These are phyloP conservation scores for Ips typographus DNA, from an alignment of 1,140 invertebrate genomes.

Conservation along the genomic window DNA sequence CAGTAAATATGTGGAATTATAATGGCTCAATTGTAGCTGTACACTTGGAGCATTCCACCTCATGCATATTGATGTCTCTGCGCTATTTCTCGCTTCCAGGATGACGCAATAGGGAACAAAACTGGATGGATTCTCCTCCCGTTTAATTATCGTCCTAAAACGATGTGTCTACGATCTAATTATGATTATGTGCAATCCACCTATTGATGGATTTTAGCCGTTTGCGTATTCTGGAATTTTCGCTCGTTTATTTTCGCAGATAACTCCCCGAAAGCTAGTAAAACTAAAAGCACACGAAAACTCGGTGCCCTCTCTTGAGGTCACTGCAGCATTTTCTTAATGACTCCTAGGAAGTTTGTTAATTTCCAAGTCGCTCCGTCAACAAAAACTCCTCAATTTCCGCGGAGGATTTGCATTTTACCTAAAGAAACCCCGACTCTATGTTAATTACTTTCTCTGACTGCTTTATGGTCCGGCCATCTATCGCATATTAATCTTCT, in stretches of 20 bases:
- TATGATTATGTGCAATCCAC: too few relatives aligned
- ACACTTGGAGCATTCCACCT: conserved; percentile 18
- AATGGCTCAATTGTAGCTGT: conserved; percentile 21
- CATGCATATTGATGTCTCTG: conserved; percentile 19
- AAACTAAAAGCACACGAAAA: conserved; percentile 11
- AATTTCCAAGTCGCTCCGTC: conserved; percentile 24
- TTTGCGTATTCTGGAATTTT: too few relatives aligned
- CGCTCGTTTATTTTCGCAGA: not conserved
- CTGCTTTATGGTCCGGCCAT: conserved; percentile 14
- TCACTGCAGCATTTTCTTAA: conserved; percentile 25
- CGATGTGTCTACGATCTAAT: too few relatives aligned
- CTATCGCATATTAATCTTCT: conserved; percentile 7
- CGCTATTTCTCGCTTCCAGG: conserved; percentile 18
- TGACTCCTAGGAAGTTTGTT: conserved; percentile 23
- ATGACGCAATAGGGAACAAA: not conserved
- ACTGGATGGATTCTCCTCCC: too few relatives aligned
- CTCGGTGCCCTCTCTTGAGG: conserved; percentile 13
- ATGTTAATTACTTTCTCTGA: conserved; percentile 20
- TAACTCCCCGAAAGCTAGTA: conserved; percentile 22
- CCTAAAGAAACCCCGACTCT: conserved; percentile 19
- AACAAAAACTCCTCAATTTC: conserved; percentile 24
- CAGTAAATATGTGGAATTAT: conserved; percentile 29
- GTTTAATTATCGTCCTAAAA: too few relatives aligned
- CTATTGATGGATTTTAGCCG: too few relatives aligned
- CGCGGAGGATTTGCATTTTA: conserved; percentile 23